Evolutionary conservation across 1,140 invertebrate genomes (phyloP).

Genomic region (Drosophila seguyi): DNA sequence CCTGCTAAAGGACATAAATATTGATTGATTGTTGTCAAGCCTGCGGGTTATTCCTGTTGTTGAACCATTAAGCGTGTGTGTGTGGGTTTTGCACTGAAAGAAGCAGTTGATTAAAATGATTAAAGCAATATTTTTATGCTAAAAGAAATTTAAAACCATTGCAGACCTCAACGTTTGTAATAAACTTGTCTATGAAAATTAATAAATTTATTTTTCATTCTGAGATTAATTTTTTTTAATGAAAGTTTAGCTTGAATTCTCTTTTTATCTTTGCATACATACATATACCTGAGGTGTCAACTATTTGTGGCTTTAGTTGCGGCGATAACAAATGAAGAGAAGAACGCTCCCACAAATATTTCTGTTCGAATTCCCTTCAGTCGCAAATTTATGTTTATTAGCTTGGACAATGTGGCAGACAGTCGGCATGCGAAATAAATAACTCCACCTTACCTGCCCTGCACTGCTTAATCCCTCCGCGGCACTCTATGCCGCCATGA

Average conservation of each 20-base stretch:
- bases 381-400: conserved; percentile 52
- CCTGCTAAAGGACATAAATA: conserved; percentile 72
- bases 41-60: conserved; percentile 16
- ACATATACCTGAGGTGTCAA: conserved; percentile 68
- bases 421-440: conserved; percentile 28
- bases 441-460: conserved; percentile 18
- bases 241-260: no score
- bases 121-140: not conserved
- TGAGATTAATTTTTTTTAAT: rapidly evolving
- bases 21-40: conserved; percentile 81
- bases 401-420: conserved; percentile 34
- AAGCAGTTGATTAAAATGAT: not conserved
- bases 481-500: conserved; percentile 6
- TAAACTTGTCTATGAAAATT: no score
- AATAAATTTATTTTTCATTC: rapidly evolving
- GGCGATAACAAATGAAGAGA: conserved; percentile 27
- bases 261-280: not conserved
- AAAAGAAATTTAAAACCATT: not conserved
- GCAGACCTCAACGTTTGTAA: not conserved
- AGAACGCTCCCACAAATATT: not conserved
- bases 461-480: conserved; percentile 38
- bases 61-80: conserved; percentile 13
- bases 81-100: conserved; percentile 6
- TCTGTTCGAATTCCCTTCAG: conserved; percentile 17
- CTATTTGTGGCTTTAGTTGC: conserved; percentile 57